Evolutionary conservation across 2,797 vertebrate species (phyloP), one percentile per base, ranked within the genome.

Genomic region (Perodicticus potto): DNA sequence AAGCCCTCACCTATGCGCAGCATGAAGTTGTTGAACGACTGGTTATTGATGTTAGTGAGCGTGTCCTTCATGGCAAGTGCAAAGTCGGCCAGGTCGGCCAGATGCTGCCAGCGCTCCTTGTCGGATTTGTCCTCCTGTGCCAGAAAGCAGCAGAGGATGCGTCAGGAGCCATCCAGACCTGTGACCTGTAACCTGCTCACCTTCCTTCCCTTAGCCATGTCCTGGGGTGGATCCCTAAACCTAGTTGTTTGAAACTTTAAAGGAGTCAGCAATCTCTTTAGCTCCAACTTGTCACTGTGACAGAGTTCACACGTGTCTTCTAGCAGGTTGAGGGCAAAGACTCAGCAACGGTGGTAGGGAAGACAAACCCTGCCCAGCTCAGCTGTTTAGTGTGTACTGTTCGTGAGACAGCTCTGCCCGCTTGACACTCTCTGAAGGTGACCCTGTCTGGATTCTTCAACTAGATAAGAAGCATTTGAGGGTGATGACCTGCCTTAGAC

Each of bases 1-100:
- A 12, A 7, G 5, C 37, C 98, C 99, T 99, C 92, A 99, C 99
- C 99, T 25, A 99, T 99, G 57, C 99, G 99, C 45, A 99, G 99
- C 99, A 99, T 99, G 98, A 99, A 99, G 98, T 99, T 99, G 98
- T 99, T 99, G 98, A 99, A 99, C 80, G 99, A 99, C 96, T 99
- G 99, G 95, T 99, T 99, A 98, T 99, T 99, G 97, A 99, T 99
- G 98, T 99, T 99, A 96, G 98, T 99, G 37, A 99, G 98, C 0
- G 99, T 99, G 95, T 99, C 99, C 98, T 99, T 99, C 99, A 99
- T 99, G 45, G 99, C 99, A 57, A 99, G 97, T 0, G 99, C 99
- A 4, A 99, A 99, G 98, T 99, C 99, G 0, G 99, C 99, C 96
- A 99, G 98, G 72, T 99, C 99, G 0, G 99, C 98, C 9, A 99